Evolutionary conservation across 1,140 invertebrate species (phyloP), one percentile per base, ranked within the genome.

Genomic region (Hydropsyche tenuis): DNA sequence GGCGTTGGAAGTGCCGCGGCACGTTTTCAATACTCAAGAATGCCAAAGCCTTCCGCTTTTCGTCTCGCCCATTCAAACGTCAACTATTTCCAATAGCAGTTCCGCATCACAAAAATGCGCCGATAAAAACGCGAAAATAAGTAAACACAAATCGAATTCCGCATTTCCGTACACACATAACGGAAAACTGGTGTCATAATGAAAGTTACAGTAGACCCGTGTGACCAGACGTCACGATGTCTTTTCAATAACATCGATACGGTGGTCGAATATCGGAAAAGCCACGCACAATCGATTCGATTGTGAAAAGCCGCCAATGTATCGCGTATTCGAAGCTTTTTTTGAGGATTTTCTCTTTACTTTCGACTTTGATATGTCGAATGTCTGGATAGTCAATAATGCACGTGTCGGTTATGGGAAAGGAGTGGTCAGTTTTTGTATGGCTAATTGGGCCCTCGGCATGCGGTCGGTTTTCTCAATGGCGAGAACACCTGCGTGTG

Each of bases 151-250:
- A 37, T 37, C 30, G 30, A 18, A 60, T 60, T 60, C 23, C 56
- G 7, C 56, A 2, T 60, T 60, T 60, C 56, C 56, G 22, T 60
- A 25, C 25, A 23, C 18, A 14, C 45, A 30, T 71, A 60, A 71
- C 65, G 65, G 65, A 71, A 60, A 71, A 60, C 69, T 63, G 42
- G 69, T 42, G 30, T 71, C 51, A 42, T 71, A 56, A 71, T 60
- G 69, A 60, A 71, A 71, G 56, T 71, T 63, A 65, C 20, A 65
- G 30, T 65, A 65, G 37, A 65, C 63, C 63, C 63, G 63, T 65
- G 63, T 45, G 63, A 65, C 63, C 45, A 68, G 65, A 68, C 65
- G 65, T 68, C 65, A 68, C 65, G 65, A 46, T 27, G 65, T 48
- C 65, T 68, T 48, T 68, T 68, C 45, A 68, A 68, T 68, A 66